Percentiles rank a stretch among this genome's conserved stretches.
phyloP scores from a whole-genome alignment of 2,113 vertebrate species.

The Camelus dromedarius region DNA sequence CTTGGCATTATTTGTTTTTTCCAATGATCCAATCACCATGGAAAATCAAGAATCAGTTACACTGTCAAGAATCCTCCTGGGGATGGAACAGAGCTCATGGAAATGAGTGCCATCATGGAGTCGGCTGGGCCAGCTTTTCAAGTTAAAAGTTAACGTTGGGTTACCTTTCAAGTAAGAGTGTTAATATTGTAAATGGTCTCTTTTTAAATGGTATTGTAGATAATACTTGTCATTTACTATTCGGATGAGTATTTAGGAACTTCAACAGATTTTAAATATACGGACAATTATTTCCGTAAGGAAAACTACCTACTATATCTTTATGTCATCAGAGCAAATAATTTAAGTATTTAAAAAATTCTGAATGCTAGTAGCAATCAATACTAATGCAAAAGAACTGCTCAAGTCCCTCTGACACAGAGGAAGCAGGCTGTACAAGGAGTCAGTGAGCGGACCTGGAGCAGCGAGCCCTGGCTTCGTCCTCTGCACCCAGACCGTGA shows the following conservation, averaged over 20 bases:
- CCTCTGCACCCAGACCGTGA: accelerated
- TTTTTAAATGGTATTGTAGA: not conserved
- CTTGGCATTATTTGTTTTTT: not conserved
- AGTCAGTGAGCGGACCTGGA: not conserved
- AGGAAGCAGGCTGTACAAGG: not conserved
- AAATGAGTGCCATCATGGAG: not conserved
- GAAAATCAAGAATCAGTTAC: not conserved
- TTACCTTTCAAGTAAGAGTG: not conserved
- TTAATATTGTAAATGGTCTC: not conserved
- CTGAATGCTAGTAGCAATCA: not conserved
- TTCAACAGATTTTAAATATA: not conserved
- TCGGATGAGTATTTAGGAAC: not conserved
- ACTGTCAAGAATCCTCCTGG: not conserved
- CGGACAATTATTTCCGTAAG: not conserved
- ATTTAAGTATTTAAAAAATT: not conserved
- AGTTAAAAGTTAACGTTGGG: not conserved
- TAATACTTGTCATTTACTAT: not conserved
- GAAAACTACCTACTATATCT: not conserved
- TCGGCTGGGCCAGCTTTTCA: not conserved
- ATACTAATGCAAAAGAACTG: not conserved
- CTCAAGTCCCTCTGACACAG: not conserved
- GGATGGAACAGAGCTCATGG: not conserved
- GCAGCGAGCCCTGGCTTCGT: not conserved
- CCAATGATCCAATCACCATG: not conserved
- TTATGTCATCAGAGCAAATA: not conserved